Base-by-base conservation (phyloP, 2,113 vertebrate species). In the Pongo abelii region DNA sequence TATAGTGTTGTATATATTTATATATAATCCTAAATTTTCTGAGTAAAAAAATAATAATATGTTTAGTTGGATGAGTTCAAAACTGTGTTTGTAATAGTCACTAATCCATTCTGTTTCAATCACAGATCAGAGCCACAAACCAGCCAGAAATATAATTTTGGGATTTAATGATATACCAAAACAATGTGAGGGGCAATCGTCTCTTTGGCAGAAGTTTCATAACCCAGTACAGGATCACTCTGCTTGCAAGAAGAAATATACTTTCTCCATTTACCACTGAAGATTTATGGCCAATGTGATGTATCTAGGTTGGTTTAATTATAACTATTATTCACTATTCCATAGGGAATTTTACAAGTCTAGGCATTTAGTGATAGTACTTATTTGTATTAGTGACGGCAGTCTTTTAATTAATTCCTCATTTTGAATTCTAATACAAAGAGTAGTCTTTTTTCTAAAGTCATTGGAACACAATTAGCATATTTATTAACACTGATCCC, bases 341-440 rank as follows among this genome's bases (percentile, higher is more conserved):
- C 38, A 43, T 43, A 35, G 30, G 91, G 12, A 81, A 69, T 64
- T 93, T 77, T 81, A 84, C 6, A 72, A 90, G 46, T 30, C 5
- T 92, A 70, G 13, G 2, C 7, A 17, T 23, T 43, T 91, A 78
- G 43, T 69, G 50, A 93, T 93, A 10, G 40, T 59, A 67, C 38
- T 74, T 92, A 88, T 96, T 97, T 96, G 16, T 72, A 84, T 89
- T 92, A 80, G n/a, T 52, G 25, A 90, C 92, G 32, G 3, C 14
- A 94, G 48, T 85, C 23, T 69, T 97, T 96, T 35, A 84, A 87
- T 90, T 95, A 97, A 89, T 74, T 94, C 20, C n/a, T 78, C 70
- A 90, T 96, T 94, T 86, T 93, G 69, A 79, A 87, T 78, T 95
- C 48, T 7, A 23, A 46, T 61, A 84, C 27, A 35, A 92, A 84